Base-by-base conservation (phyloP, 2,888 invertebrate species). In the Heterodera filipjevi region DNA sequence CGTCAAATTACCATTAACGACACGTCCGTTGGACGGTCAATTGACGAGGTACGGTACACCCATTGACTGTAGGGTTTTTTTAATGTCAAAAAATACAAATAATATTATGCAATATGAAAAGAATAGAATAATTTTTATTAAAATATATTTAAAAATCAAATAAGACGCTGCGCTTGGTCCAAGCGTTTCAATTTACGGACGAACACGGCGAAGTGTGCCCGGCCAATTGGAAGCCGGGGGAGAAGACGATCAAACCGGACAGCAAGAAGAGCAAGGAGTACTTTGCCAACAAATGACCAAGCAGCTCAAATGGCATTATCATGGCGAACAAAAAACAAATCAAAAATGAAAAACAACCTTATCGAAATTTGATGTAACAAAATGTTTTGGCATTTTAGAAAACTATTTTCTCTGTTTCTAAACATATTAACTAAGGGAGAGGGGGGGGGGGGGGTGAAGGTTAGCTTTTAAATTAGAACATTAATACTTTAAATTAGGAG, bases 1-100 rank as follows among this genome's bases (percentile, higher is more conserved):
- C 92, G 98, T 1, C 98, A 98, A 92, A 93, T 96, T 88, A 98
- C 98, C 81, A 92, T 98, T 89, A 98, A 99, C 90, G 98, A 98
- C 91, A 92, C 98, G 89, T 97, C 97, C 0, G 97, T 98, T 3
- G 98, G 98, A 79, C 92, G 93, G 64, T 93, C 93, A 1, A 96
- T 97, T 0, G 82, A 82, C 35, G 82, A 82, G 73, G 73, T 46
- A 44, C 30, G 30, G 27, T 33, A 53, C n/a, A 53, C 53, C 0
- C 30, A 66, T 66, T 6, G 10, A 66, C 30, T 12, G 30, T 6
- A 6, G 32, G 22, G 22, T 22, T 22, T 22, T 22, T 59, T 66
- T 66, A 32, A 12, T 10, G 32, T 66, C 30, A 66, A 32, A 12
- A n/a, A n/a, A n/a, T n/a, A n/a, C n/a, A n/a, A n/a, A n/a, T n/a